These are phyloP conservation scores for Pandemis heparana DNA, from an alignment of 2,888 invertebrate genomes.

Conservation along the genomic window DNA sequence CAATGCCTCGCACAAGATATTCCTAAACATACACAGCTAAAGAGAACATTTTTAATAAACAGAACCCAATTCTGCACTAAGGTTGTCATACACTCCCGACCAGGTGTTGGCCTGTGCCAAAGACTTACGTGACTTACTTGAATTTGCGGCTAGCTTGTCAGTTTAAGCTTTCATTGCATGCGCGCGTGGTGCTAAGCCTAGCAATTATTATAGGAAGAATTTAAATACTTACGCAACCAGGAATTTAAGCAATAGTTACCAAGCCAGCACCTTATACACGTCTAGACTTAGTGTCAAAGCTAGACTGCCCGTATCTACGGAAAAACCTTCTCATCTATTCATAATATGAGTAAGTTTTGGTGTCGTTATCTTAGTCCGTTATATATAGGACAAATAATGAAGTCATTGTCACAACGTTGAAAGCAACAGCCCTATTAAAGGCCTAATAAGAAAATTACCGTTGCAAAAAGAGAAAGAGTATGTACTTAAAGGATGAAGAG, in stretches of 20 bases:
- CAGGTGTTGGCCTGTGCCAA: slow-evolving; percentile 21
- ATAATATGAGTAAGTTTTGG: too few species aligned
- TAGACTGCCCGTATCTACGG: not conserved
- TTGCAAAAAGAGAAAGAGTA: too few species aligned
- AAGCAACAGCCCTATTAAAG: too few species aligned
- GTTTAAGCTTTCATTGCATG: slow-evolving; percentile 11
- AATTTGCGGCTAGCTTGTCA: not conserved
- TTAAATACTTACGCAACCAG: not conserved
- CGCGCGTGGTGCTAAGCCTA: slow-evolving; percentile 13
- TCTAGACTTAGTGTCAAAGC: not conserved
- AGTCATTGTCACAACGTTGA: too few species aligned
- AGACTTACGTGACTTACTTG: slow-evolving; percentile 22
- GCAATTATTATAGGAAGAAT: slow-evolving; percentile 21
- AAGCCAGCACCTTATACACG: not conserved
- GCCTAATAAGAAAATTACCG: too few species aligned
- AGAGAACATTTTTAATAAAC: not conserved
- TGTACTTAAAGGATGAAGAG: too few species aligned
- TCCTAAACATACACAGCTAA: not conserved
- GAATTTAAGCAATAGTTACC: not conserved
- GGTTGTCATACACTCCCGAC: not conserved
- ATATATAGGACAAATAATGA: too few species aligned
- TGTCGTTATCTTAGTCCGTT: too few species aligned
- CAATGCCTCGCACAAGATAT: too few species aligned
- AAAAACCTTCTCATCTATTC: too few species aligned
- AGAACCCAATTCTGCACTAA: slow-evolving; percentile 6